Percentiles rank a stretch among this genome's conserved stretches.
These are phyloP conservation scores for Leucopternis melanops DNA, from an alignment of 2,113 vertebrate genomes.

Conservation along the genomic window DNA sequence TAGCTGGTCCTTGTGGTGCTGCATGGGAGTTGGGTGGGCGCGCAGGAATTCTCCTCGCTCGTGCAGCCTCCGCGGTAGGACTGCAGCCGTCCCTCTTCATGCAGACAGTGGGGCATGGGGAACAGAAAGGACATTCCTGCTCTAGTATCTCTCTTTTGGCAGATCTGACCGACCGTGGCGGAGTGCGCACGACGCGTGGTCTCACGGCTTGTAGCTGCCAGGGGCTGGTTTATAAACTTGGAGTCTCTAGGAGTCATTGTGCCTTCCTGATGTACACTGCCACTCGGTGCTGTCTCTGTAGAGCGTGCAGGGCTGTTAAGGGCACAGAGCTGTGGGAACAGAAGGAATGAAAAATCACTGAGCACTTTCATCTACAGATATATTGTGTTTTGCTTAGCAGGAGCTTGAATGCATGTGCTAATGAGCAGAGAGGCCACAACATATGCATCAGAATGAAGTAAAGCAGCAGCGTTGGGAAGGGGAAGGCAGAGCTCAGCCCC, in stretches of 20 bases:
- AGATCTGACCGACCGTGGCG: neutral
- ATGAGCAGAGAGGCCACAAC: neutral
- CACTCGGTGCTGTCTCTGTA: neutral
- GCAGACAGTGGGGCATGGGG: accelerated
- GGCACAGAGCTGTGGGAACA: neutral
- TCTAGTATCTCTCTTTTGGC: neutral
- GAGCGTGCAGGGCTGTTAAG: neutral
- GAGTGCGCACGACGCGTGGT: accelerated
- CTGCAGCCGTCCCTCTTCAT: neutral
- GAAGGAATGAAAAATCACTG: neutral
- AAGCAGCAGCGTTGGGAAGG: neutral
- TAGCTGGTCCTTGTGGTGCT: neutral
- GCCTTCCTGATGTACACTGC: neutral
- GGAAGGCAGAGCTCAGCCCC: neutral
- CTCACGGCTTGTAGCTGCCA: neutral
- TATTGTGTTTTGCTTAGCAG: neutral
- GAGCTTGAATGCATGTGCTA: neutral
- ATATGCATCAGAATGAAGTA: neutral
- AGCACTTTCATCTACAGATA: neutral
- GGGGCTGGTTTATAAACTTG: accelerated
- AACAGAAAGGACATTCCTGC: neutral
- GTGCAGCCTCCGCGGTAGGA: accelerated
- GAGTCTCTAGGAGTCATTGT: neutral
- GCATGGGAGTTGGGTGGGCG: neutral
- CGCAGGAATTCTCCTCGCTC: neutral